Percentiles rank a stretch among this genome's conserved stretches.
Evolutionary conservation across 2,797 vertebrate genomes (phyloP).

Genomic region (Coranthus polyacanthus): DNA sequence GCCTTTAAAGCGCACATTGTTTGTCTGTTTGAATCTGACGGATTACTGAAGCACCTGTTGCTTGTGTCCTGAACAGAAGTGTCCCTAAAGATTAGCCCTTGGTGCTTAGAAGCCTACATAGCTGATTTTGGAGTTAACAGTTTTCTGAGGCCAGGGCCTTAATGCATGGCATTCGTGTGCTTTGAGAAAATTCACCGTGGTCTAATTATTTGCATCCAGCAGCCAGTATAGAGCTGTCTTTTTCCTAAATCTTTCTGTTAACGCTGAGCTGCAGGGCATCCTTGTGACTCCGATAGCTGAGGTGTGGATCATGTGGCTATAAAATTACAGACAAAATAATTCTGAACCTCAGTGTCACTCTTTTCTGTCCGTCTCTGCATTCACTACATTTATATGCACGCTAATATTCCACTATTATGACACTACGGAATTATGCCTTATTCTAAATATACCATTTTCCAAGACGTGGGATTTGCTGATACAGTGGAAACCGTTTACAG

Average conservation of each 20-base stretch:
- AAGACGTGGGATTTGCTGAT: too few relatives aligned
- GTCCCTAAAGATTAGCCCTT: constrained; percentile 27
- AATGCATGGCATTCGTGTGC: not conserved
- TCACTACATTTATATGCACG: not conserved
- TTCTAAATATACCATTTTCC: too few relatives aligned
- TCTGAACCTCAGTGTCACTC: not conserved
- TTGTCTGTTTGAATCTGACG: constrained; percentile 24
- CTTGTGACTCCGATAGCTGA: constrained; percentile 4
- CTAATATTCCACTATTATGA: too few relatives aligned
- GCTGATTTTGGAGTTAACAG: constrained; percentile 2
- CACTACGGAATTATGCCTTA: too few relatives aligned
- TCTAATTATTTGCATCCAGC: constrained; percentile 2
- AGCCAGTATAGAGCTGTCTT: not conserved
- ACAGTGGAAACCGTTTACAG: too few relatives aligned
- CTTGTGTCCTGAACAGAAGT: constrained; percentile 19
- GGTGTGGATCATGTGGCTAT: not conserved
- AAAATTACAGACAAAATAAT: not conserved
- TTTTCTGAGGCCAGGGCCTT: constrained; percentile 5
- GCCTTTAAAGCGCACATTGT: constrained; percentile 13
- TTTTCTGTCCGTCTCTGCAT: not conserved
- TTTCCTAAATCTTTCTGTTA: not conserved
- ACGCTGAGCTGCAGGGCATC: not conserved
- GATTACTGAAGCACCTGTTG: constrained; percentile 54
- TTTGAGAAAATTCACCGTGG: not conserved
- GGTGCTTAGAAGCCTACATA: constrained; percentile 13